These are phyloP conservation scores for Petromus typicus DNA, from an alignment of 2,113 vertebrate species.

Conservation along the genomic window DNA sequence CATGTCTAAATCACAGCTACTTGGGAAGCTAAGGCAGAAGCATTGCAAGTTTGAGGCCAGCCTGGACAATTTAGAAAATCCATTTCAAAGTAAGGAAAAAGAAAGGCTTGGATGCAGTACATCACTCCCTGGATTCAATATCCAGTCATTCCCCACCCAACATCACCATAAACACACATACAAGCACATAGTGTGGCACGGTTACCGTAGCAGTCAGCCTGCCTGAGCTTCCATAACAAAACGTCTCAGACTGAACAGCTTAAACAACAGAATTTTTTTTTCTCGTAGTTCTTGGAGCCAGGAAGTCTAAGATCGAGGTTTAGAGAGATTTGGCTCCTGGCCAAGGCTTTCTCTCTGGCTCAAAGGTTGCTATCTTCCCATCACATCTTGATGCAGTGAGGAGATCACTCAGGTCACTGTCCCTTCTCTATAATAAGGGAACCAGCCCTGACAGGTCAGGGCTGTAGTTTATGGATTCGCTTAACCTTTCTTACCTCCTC, in stretches of 20 bases:
- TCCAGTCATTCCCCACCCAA: not conserved
- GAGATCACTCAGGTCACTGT: not conserved
- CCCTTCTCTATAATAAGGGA: not conserved
- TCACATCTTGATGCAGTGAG: not conserved
- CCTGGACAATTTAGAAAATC: not conserved
- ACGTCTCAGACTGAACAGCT: not conserved
- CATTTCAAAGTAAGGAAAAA: not conserved
- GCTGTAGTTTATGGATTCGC: not conserved
- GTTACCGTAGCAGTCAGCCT: conserved; percentile 28
- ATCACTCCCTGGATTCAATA: not conserved
- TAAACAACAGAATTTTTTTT: conserved; percentile 33
- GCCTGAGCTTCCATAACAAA: conserved; percentile 30
- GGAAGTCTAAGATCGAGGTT: conserved; percentile 27
- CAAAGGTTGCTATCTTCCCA: not conserved
- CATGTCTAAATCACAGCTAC: not conserved
- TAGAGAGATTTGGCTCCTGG: not conserved
- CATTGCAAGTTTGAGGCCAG: not conserved
- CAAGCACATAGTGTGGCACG: not conserved
- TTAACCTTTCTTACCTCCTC: conserved; percentile 8
- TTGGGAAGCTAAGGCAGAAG: not conserved
- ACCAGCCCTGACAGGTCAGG: not conserved
- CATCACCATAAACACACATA: no score
- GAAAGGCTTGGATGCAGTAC: not conserved
- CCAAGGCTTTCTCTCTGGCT: not conserved
- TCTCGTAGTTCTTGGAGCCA: not conserved